Evolutionary conservation across 1,140 invertebrate species (phyloP).

Genomic region (Drosophila repleta): DNA sequence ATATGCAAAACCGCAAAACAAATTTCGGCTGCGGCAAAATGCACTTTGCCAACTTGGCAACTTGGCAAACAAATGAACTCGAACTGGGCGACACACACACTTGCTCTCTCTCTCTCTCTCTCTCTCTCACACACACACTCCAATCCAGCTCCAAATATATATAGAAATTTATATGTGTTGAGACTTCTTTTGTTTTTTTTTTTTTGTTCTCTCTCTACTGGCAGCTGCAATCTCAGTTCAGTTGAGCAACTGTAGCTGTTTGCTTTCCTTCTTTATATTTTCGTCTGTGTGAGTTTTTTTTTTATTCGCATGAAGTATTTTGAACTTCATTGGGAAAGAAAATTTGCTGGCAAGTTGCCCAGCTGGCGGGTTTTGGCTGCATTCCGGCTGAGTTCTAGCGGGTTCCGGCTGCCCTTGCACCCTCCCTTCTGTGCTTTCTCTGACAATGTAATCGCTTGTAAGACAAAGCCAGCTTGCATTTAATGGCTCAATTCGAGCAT

Average conservation of each 20-base stretch:
- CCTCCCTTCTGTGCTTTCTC: not conserved
- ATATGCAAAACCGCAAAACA: conserved; percentile 71
- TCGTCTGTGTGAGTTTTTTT: not conserved
- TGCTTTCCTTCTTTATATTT: not conserved
- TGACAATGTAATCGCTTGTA: conserved; percentile 61
- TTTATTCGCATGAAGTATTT: conserved; percentile 52
- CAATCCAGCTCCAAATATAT: conserved; percentile 12
- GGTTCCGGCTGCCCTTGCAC: not conserved
- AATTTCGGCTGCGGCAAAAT: conserved; percentile 72
- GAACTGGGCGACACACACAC: conserved; percentile 22
- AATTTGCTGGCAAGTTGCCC: conserved; percentile 52
- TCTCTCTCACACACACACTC: conserved; percentile 4
- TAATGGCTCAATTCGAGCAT: conserved; percentile 53
- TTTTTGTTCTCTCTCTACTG: conserved; percentile 2
- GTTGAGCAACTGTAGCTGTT: conserved; percentile 39
- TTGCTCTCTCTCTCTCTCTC: too few species aligned
- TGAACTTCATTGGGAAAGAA: conserved; percentile 48
- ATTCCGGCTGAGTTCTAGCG: not conserved
- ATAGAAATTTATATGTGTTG: conserved; percentile 34
- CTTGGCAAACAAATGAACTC: conserved; percentile 77
- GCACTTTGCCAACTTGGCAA: conserved; percentile 67
- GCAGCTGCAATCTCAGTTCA: conserved; percentile 47
- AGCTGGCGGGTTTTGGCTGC: conserved; percentile 9
- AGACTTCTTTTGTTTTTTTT: conserved; percentile 28
- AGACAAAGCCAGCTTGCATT: conserved; percentile 57